These are phyloP conservation scores for Himalopsyche tibetana DNA, from an alignment of 2,888 invertebrate species.

Conservation along the genomic window DNA sequence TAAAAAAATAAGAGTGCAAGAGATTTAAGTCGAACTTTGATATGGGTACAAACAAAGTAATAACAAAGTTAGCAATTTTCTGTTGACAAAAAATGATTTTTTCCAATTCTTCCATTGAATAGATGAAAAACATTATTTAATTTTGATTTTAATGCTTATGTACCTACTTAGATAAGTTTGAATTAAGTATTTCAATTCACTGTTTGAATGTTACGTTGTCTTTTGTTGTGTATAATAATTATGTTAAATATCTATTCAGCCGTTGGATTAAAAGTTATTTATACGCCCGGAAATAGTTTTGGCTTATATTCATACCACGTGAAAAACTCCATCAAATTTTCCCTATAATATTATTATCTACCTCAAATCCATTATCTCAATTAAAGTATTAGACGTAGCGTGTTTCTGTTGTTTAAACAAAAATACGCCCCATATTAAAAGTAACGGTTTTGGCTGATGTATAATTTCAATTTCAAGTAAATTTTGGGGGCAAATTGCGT, in stretches of 20 bases:
- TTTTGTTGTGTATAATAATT: neutral
- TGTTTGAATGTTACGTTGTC: neutral
- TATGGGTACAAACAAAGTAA: too few species aligned
- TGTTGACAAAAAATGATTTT: too few species aligned
- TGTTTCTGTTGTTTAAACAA: conserved; percentile 6
- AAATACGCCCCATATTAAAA: conserved; percentile 18
- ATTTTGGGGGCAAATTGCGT: neutral
- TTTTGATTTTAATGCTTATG: too few species aligned
- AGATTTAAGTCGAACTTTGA: too few species aligned
- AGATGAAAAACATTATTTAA: too few species aligned
- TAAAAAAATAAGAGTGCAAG: too few species aligned
- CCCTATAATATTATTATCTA: conserved; percentile 20
- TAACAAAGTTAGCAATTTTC: too few species aligned
- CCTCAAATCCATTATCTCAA: conserved; percentile 12
- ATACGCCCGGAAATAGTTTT: neutral
- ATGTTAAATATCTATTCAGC: neutral
- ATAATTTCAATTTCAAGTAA: neutral
- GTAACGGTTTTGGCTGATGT: neutral
- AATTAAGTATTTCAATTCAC: neutral
- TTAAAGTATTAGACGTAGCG: neutral
- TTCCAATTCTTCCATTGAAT: too few species aligned
- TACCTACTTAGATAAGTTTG: neutral
- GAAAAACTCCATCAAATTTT: conserved; percentile 6
- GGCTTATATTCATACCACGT: neutral
- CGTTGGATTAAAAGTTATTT: neutral